phyloP scores from a whole-genome alignment of 2,888 invertebrate species.

The Hirtodrosophila trivittata region DNA sequence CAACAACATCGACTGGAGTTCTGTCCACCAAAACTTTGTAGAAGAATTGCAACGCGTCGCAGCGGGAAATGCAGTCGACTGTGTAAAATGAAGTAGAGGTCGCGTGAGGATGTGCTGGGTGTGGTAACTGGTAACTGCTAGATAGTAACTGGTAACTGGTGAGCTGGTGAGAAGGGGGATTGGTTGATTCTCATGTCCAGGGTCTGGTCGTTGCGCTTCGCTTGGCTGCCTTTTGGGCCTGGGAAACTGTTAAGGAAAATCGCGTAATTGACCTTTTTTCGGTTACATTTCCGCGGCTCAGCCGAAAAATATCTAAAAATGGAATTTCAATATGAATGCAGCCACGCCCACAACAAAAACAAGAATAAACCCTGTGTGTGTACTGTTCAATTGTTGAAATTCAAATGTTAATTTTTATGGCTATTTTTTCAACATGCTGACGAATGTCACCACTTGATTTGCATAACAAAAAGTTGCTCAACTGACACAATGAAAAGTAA shows the following conservation, averaged over 20 bases:
- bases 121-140: slow-evolving; percentile 18
- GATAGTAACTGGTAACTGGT: background rate
- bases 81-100: slow-evolving; percentile 65
- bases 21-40: slow-evolving; percentile 38
- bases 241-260: slow-evolving; percentile 53
- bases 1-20: slow-evolving; percentile 10
- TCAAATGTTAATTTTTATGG: slow-evolving; percentile 40
- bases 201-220: slow-evolving; percentile 30
- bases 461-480: slow-evolving; percentile 64
- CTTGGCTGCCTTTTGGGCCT: slow-evolving; percentile 46
- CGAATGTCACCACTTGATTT: slow-evolving; percentile 60
- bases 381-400: slow-evolving; percentile 43
- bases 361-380: slow-evolving; percentile 13
- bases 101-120: slow-evolving; percentile 58
- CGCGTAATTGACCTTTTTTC: slow-evolving; percentile 74
- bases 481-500: slow-evolving; percentile 19
- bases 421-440: slow-evolving; percentile 30
- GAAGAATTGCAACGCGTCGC: slow-evolving; percentile 50
- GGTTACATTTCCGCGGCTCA: slow-evolving; percentile 40
- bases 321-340: slow-evolving; percentile 43
- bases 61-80: slow-evolving; percentile 65
- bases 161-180: background rate
- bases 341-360: slow-evolving; percentile 53
- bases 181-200: slow-evolving; percentile 7
- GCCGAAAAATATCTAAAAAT: slow-evolving; percentile 31